A percentile compares a stretch with the other conserved stretches of the same genome.
phyloP scores from a whole-genome alignment of 2,797 vertebrate species.

The Premnoplex brunnescens region DNA sequence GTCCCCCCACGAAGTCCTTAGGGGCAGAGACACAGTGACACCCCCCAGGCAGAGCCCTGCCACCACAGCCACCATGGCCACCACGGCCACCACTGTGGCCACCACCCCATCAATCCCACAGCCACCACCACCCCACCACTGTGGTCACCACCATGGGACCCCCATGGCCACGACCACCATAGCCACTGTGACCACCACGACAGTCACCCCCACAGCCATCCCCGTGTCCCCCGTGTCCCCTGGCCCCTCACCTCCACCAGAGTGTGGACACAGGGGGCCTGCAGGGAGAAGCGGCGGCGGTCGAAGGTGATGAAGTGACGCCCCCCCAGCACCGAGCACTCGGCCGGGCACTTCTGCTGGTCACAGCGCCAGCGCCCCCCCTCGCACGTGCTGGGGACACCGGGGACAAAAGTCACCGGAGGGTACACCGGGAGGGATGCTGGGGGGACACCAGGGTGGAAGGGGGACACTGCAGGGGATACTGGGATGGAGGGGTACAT shows the following conservation, averaged over 20 bases:
- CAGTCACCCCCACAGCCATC: background rate
- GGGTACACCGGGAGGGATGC: background rate
- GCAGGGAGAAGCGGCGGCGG: constrained; percentile 82
- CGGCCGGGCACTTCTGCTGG: constrained; percentile 81
- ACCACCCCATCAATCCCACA: no score
- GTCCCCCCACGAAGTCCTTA: constrained; percentile 85
- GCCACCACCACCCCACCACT: background rate
- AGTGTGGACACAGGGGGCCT: constrained; percentile 78
- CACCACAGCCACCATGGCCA: background rate
- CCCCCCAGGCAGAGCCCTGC: background rate
- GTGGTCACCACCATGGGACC: no score
- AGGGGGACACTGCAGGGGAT: background rate
- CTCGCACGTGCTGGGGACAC: constrained; percentile 78
- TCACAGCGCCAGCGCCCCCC: constrained; percentile 86
- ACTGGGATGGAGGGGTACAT: background rate
- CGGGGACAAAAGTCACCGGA: background rate
- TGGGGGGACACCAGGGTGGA: background rate
- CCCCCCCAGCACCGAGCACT: constrained; percentile 82
- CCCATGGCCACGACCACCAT: background rate
- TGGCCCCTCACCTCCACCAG: constrained; percentile 82
- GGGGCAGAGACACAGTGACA: background rate
- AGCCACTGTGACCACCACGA: no score
- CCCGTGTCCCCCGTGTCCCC: background rate
- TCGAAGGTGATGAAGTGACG: constrained; percentile 89
- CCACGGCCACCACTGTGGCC: background rate